These are phyloP conservation scores for Doryteuthis pealeii DNA, from an alignment of 1,140 invertebrate species.

Conservation along the genomic window DNA sequence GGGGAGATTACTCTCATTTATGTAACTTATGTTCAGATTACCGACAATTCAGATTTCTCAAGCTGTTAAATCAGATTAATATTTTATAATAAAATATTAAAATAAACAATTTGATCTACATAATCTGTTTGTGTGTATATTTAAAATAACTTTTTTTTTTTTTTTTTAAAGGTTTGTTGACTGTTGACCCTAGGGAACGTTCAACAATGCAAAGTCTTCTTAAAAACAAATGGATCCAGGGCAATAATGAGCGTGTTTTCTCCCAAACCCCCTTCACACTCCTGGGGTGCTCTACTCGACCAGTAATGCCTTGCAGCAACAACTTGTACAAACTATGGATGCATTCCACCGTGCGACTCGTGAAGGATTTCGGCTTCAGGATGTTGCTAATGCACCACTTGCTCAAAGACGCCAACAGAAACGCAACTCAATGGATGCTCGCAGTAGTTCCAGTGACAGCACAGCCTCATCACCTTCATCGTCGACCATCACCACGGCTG, in stretches of 20 bases:
- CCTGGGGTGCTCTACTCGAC: slow-evolving; percentile 62
- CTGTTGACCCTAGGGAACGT: slow-evolving; percentile 75
- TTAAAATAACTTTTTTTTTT: background rate
- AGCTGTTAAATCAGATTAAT: no score
- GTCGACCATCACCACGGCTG: slow-evolving; percentile 18
- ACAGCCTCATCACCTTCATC: slow-evolving; percentile 33
- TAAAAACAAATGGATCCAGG: slow-evolving; percentile 69
- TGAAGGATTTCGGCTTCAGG: slow-evolving; percentile 74
- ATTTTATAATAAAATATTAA: no score
- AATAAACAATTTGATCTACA: no score
- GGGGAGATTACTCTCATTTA: no score
- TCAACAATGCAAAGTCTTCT: slow-evolving; percentile 71
- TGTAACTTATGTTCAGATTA: no score
- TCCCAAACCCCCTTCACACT: slow-evolving; percentile 66
- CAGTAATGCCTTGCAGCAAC: slow-evolving; percentile 38
- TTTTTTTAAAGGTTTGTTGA: slow-evolving; percentile 67
- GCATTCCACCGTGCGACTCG: slow-evolving; percentile 73
- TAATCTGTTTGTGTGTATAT: no score
- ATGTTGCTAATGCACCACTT: slow-evolving; percentile 71
- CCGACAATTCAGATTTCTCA: no score
- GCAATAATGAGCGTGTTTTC: slow-evolving; percentile 48
- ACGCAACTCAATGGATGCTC: slow-evolving; percentile 41
- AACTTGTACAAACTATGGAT: slow-evolving; percentile 67
- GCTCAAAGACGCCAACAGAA: slow-evolving; percentile 73
- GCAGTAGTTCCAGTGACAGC: slow-evolving; percentile 52